Percentiles rank a stretch among this genome's conserved stretches.
phyloP scores from a whole-genome alignment of 2,113 vertebrate genomes.

The Zosterops borbonicus region DNA sequence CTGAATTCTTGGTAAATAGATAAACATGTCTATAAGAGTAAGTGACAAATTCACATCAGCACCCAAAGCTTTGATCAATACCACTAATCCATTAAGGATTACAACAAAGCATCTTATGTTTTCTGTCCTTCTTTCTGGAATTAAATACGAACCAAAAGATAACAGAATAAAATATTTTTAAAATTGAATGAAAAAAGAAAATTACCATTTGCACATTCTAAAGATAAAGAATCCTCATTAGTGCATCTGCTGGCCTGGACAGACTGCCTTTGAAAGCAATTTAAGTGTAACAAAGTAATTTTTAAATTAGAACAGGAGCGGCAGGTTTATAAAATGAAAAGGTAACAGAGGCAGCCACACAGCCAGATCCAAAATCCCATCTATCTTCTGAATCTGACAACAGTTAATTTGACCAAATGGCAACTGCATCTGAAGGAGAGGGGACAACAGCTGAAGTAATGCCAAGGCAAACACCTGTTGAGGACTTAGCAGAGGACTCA shows the following conservation, averaged over 20 bases:
- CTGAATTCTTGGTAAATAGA: constrained; percentile 64
- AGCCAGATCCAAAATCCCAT: neutral
- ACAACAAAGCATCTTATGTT: constrained; percentile 18
- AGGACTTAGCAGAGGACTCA: neutral
- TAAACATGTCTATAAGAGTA: constrained; percentile 65
- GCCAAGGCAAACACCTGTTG: neutral
- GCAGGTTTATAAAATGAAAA: constrained; percentile 4
- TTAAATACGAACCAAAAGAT: neutral
- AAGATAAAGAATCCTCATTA: constrained; percentile 13
- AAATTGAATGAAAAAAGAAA: neutral
- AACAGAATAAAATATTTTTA: neutral
- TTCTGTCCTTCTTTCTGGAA: constrained; percentile 35
- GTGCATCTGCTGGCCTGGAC: neutral
- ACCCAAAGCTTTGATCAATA: constrained; percentile 58
- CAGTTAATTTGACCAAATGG: neutral
- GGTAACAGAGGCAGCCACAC: neutral
- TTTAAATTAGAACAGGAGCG: neutral
- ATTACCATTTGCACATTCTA: neutral
- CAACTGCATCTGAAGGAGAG: neutral
- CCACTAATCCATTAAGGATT: constrained; percentile 60
- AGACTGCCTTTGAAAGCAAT: constrained; percentile 10
- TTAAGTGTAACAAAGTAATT: constrained; percentile 19
- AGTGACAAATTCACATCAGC: constrained; percentile 58
- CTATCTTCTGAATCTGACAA: neutral
- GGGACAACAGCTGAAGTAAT: neutral